phyloP scores from a whole-genome alignment of 2,797 vertebrate genomes.

The Alauda arvensis region DNA sequence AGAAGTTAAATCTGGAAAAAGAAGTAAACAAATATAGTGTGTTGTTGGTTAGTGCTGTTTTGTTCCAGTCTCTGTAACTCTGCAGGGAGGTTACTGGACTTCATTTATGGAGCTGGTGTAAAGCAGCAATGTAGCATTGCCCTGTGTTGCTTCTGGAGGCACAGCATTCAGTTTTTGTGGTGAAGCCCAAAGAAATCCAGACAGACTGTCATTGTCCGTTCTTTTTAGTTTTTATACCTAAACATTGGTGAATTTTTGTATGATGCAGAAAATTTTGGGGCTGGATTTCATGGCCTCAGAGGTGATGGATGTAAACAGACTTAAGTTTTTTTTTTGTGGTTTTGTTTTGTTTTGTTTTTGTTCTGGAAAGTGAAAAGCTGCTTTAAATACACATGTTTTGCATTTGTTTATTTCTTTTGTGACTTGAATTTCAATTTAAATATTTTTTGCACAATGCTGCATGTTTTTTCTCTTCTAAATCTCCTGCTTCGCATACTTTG shows the following conservation, averaged over 20 bases:
- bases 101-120: neutral
- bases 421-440: neutral
- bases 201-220: neutral
- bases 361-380: neutral
- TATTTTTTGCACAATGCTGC: neutral
- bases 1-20: neutral
- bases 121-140: neutral
- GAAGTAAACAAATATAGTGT: neutral
- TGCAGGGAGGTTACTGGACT: neutral
- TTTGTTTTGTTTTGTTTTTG: neutral
- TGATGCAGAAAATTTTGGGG: neutral
- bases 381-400: neutral
- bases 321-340: neutral
- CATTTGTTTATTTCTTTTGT: neutral
- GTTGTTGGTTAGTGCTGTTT: neutral
- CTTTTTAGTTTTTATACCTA: neutral
- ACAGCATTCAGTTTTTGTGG: neutral
- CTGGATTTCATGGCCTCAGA: neutral
- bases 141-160: neutral
- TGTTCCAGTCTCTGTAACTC: neutral
- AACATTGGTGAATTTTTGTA: neutral
- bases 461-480: neutral
- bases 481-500: neutral
- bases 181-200: neutral
- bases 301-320: neutral